Base-by-base conservation (phyloP, 2,888 invertebrate genomes). In the Drosophila kokeensis region DNA sequence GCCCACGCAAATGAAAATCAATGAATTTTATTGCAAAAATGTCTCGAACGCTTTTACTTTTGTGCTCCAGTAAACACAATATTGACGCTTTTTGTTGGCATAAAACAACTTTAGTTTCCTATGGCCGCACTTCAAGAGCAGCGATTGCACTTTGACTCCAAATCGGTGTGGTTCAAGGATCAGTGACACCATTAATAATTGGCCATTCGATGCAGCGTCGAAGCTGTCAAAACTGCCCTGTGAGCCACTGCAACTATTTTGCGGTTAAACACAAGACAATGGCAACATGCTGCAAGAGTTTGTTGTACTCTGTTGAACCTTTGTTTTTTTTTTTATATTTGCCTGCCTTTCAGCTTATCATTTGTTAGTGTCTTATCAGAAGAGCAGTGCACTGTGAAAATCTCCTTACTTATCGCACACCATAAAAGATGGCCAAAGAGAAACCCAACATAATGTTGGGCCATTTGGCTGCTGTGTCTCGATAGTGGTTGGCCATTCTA, bases 131-230 rank as follows among this genome's bases (percentile, higher is more conserved):
- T 64, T 54, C 13, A 38, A 57, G 27, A 48, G 52, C 63, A 53
- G 13, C 58, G 24, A 48, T 40, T 78, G 80, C 80, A 78, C 60
- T 75, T 61, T 52, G 53, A 29, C 48, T 53, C 40, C 29, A 54
- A 59, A 24, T 45, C 48, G 32, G 48, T 60, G 18, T 32, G 48
- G 74, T 62, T 69, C 67, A 81, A 68, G 74, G 90, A 70, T 72
- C 87, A 81, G 32, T 74, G 84, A 86, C 45, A 15, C 84, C 89
- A 89, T 81, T 83, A 86, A 77, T 88, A 86, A 88, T 90, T 75
- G 86, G 45, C 77, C 87, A 77, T 89, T 87, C 68, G 71, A 30
- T 86, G 90, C 90, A 86, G 81, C 18, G 24, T 24, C 40, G 24
- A 54, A 27, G 54, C 55, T 61, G 61, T 45, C 45, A 24, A 45